phyloP scores from a whole-genome alignment of 2,888 invertebrate genomes.

The Dicycla oo region DNA sequence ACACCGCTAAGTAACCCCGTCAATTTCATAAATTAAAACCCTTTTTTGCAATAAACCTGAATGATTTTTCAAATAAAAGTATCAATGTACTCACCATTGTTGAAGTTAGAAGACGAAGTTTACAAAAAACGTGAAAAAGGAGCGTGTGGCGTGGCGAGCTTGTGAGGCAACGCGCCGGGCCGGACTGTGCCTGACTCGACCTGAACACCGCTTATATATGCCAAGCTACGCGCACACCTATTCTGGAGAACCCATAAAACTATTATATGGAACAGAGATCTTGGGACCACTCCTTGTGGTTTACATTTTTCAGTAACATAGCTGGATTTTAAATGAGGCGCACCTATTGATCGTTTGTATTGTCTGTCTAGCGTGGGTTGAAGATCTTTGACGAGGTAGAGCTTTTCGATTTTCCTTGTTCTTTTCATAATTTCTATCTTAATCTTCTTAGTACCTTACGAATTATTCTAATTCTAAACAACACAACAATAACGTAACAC shows the following conservation, averaged over 20 bases:
- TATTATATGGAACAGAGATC: conserved; percentile 43
- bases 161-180: conserved; percentile 88
- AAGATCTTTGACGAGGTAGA: not conserved
- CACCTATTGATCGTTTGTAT: not conserved
- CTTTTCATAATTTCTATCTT: too few relatives aligned
- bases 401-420: too few relatives aligned
- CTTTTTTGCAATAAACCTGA: not conserved
- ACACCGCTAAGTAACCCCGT: not conserved
- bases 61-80: not conserved
- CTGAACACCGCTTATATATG: conserved; percentile 71
- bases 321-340: conserved; percentile 13
- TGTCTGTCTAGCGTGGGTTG: not conserved
- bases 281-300: conserved; percentile 43
- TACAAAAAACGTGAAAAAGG: conserved; percentile 44
- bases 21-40: not conserved
- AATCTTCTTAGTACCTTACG: too few relatives aligned
- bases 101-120: conserved; percentile 35
- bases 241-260: conserved; percentile 71
- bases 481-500: too few relatives aligned
- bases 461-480: too few relatives aligned
- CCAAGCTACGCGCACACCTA: conserved; percentile 65
- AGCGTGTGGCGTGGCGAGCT: conserved; percentile 80
- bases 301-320: conserved; percentile 8
- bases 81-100: conserved; percentile 60
- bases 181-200: conserved; percentile 77